Conservation (phyloP, 64 coral and sea anemone species). For the Astreopora myriophthalma region DNA sequence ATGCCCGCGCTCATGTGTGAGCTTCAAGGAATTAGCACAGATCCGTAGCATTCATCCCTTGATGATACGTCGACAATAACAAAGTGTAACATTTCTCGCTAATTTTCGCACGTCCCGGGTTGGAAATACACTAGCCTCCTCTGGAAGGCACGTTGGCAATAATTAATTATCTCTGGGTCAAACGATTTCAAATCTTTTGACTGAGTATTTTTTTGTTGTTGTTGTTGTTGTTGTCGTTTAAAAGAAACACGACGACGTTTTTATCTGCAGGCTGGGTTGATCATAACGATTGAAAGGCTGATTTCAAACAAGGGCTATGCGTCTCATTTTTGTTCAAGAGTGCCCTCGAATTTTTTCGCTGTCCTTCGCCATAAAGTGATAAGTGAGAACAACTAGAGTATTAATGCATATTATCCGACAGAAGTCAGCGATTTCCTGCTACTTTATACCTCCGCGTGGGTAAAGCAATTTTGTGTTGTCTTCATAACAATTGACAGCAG, state of each 20-base stretch:
- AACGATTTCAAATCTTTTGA: neutral
- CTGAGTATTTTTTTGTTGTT: neutral
- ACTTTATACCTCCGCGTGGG: constrained; percentile 26
- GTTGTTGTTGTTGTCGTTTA: too few species aligned
- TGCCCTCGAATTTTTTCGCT: neutral
- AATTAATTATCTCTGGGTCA: neutral
- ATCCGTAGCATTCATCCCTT: neutral
- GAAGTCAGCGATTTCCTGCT: constrained; percentile 16
- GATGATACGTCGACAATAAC: neutral
- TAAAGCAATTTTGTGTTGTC: constrained; percentile 45
- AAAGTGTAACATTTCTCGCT: neutral
- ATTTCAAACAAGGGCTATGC: too few species aligned
- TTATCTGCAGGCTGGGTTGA: too few species aligned
- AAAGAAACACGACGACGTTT: too few species aligned
- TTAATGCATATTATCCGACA: neutral
- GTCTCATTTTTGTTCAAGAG: too few species aligned
- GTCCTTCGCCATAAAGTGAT: neutral
- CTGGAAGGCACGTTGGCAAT: too few species aligned
- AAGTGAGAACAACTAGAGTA: neutral
- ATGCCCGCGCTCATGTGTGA: neutral
- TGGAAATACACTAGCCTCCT: too few species aligned
- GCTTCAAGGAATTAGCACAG: neutral
- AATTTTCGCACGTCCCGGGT: neutral
- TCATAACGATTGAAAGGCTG: too few species aligned
- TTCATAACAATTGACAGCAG: neutral